A percentile compares a stretch with the other conserved stretches of the same genome.
Evolutionary conservation across 2,113 vertebrate species (phyloP).

Genomic region (Ceuthmochares aereus): DNA sequence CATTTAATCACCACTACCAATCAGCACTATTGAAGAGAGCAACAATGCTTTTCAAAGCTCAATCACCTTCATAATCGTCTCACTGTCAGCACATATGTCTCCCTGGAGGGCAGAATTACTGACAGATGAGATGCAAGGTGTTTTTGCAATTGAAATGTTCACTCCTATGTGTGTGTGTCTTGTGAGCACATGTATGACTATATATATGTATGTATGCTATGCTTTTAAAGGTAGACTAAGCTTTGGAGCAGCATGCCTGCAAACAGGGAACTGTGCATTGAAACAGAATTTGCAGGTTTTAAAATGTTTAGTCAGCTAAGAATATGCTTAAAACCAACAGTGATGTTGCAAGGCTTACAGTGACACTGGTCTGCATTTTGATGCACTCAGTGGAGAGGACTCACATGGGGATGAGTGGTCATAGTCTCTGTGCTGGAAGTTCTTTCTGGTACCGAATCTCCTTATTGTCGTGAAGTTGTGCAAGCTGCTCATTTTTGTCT

Average conservation of each 20-base stretch:
- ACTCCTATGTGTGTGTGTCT: background rate
- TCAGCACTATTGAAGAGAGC: constrained; percentile 51
- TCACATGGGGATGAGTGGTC: fast-evolving
- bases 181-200: background rate
- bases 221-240: background rate
- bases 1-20: constrained; percentile 43
- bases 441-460: background rate
- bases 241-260: background rate
- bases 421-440: background rate
- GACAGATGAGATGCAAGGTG: background rate
- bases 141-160: constrained; percentile 42
- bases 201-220: fast-evolving
- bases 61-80: constrained; percentile 34
- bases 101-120: constrained; percentile 30
- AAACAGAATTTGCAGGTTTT: background rate
- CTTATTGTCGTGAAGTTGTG: background rate
- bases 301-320: background rate
- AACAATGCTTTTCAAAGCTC: constrained; percentile 26
- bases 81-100: background rate
- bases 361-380: background rate
- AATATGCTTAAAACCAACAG: background rate
- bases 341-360: background rate
- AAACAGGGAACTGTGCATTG: background rate
- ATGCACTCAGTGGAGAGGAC: background rate
- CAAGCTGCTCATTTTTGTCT: background rate